Conservation (phyloP, 1,140 invertebrate genomes). For the Lithobius niger region DNA sequence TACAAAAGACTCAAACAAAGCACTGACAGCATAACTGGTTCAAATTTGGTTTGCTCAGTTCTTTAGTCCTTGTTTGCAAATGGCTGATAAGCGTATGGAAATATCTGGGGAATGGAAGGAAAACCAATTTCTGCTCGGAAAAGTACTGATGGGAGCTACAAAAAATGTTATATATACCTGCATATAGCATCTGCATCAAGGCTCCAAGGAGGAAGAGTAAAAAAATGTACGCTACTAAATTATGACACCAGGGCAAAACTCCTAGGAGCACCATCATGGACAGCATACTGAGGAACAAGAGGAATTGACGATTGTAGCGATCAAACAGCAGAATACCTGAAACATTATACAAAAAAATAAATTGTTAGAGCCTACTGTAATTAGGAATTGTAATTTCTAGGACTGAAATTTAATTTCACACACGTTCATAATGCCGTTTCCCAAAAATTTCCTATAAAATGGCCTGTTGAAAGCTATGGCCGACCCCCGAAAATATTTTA, state of each 20-base stretch:
- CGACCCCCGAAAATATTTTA: background rate
- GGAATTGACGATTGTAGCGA: constrained; percentile 19
- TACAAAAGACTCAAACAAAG: too few species aligned
- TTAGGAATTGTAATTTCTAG: constrained; percentile 6
- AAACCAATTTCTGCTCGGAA: too few species aligned
- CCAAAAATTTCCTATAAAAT: background rate
- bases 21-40: too few species aligned
- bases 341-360: constrained; percentile 9
- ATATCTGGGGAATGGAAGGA: too few species aligned
- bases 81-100: too few species aligned
- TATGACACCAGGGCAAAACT: constrained; percentile 22
- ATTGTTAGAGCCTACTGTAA: constrained; percentile 21
- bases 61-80: too few species aligned
- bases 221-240: constrained; percentile 26
- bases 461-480: background rate
- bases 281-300: constrained; percentile 17
- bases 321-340: constrained; percentile 21
- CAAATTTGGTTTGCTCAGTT: too few species aligned
- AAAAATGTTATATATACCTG: too few species aligned
- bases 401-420: background rate
- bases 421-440: background rate
- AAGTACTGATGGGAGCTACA: too few species aligned
- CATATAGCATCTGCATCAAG: background rate
- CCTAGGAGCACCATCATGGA: constrained; percentile 14
- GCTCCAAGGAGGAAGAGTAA: constrained; percentile 30